Evolutionary conservation across 2,113 vertebrate species (phyloP), one percentile per base, ranked within the genome.

Genomic region (Ctenomys sociabilis): DNA sequence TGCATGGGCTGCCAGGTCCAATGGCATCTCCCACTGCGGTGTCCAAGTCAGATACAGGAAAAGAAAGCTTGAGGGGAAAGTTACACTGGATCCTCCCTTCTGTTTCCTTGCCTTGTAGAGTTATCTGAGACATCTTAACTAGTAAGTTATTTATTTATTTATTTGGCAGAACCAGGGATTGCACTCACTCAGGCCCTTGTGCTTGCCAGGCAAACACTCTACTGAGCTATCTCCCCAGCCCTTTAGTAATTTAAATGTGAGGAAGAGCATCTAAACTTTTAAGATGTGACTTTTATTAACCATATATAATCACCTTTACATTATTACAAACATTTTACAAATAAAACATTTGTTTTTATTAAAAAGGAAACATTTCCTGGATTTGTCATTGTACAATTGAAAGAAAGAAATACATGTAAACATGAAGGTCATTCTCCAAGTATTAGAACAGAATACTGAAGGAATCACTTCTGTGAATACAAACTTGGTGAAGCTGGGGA

Each of bases 251-350:
- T 95, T 59, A 88, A 87, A 83, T 16, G 89, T 63, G 49, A 95
- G 45, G 66, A 95, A 45, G 63, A 97, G 81, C 1, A n/a, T 19
- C n/a, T 45, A 61, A 95, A 97, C 64, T 95, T 98, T 98, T 85
- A 98, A 96, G 80, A 95, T 94, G 81, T 0, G 13, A 96, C 77
- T 98, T 98, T 98, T 98, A 98, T 98, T 98, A 87, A 95, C 91
- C 92, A 91, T 86, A n/a, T 94, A 49, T 96, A 96, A 98, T 90
- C 63, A 98, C 66, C 63, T 96, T 92, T 97, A 92, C 92, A 92
- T 98, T 94, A 92, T 95, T 97, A 97, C 83, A 98, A 98, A 97
- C 96, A 97, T 82, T 98, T 97, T 95, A 97, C 88, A 97, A 91
- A 91, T 98, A 93, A 96, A 86, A 97, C 98, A 1, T 9, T 94